These are phyloP conservation scores for Pygoscelis antarcticus DNA, from an alignment of 2,113 vertebrate genomes.

Conservation along the genomic window DNA sequence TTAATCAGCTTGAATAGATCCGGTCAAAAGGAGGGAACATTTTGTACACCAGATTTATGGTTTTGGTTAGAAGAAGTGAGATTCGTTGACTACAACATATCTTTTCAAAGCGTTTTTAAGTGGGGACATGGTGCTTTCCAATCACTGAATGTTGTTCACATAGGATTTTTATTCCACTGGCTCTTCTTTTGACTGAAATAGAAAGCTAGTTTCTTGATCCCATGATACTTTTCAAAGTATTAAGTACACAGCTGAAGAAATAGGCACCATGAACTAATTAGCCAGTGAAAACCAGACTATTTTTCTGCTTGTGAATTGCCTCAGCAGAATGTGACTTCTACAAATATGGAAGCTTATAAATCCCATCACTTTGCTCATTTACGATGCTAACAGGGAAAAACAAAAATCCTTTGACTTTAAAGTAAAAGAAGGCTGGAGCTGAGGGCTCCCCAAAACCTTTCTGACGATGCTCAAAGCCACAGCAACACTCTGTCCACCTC, in stretches of 20 bases:
- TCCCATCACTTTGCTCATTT: neutral
- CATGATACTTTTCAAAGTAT: neutral
- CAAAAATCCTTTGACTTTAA: neutral
- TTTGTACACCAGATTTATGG: neutral
- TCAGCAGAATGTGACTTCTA: neutral
- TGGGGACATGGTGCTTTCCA: neutral
- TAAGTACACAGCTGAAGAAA: slow-evolving; percentile 11
- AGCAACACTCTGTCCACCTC: neutral
- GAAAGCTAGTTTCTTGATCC: neutral
- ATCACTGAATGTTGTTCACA: neutral
- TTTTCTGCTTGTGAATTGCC: neutral
- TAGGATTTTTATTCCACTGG: neutral
- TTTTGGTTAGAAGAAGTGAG: neutral
- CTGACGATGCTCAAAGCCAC: neutral
- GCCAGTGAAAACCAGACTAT: neutral
- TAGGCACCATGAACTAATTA: neutral
- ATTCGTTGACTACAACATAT: neutral
- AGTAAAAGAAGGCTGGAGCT: neutral
- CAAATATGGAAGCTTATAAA: neutral
- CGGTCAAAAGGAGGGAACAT: neutral
- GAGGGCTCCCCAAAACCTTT: neutral
- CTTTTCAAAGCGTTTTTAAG: neutral
- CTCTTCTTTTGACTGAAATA: neutral
- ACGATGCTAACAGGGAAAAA: neutral
- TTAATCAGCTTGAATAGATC: neutral